phyloP scores from a whole-genome alignment of 2,797 vertebrate genomes.

The Spea hammondii region DNA sequence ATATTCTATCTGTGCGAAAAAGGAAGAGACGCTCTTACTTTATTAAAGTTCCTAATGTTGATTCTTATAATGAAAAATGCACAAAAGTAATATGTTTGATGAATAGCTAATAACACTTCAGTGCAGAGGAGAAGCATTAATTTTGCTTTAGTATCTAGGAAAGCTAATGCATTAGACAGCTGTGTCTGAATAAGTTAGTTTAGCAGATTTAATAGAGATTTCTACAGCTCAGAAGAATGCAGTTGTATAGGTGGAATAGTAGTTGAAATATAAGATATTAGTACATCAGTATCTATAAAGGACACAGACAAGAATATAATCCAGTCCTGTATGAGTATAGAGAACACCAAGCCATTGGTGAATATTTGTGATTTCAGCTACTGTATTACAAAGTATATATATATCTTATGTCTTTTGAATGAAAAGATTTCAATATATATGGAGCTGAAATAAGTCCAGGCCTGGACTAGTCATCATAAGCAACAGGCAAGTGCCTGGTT shows the following conservation, averaged over 20 bases:
- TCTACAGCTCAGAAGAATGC: slow-evolving; percentile 9
- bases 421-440: too few species aligned
- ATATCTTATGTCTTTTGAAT: too few species aligned
- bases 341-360: too few species aligned
- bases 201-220: slow-evolving; percentile 44
- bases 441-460: too few species aligned
- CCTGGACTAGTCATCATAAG: too few species aligned
- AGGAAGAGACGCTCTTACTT: slow-evolving; percentile 67
- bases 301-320: too few species aligned
- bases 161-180: slow-evolving; percentile 46
- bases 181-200: slow-evolving; percentile 48
- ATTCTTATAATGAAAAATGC: slow-evolving; percentile 80
- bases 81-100: slow-evolving; percentile 74
- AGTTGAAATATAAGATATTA: neutral
- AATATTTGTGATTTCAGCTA: too few species aligned
- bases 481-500: too few species aligned
- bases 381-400: too few species aligned
- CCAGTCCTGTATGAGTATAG: too few species aligned
- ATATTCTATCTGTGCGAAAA: slow-evolving; percentile 72
- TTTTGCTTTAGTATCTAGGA: slow-evolving; percentile 55
- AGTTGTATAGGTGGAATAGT: slow-evolving; percentile 10
- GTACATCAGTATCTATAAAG: too few species aligned
- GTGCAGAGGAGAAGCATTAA: slow-evolving; percentile 56
- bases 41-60: slow-evolving; percentile 77
- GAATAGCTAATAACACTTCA: slow-evolving; percentile 72